phyloP scores from a whole-genome alignment of 2,888 invertebrate species.

The Andrena trimmerana region DNA sequence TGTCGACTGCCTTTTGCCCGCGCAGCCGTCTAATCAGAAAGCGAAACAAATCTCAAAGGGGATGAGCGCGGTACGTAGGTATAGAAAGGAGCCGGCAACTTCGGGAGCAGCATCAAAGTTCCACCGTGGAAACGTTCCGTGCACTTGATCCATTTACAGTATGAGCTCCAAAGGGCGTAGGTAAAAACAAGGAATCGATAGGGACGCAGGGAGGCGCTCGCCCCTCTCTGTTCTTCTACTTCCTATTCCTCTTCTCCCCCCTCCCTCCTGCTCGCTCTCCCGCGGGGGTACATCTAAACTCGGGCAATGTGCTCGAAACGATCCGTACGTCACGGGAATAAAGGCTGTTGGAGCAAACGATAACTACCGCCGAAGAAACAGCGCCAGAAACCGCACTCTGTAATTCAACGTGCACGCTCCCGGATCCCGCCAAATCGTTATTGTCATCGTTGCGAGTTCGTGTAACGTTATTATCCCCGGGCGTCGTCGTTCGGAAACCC shows the following conservation, averaged over 20 bases:
- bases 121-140: conserved; percentile 56
- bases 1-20: conserved; percentile 17
- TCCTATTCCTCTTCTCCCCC: neutral
- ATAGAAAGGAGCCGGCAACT: conserved; percentile 30
- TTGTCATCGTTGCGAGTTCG: conserved; percentile 47
- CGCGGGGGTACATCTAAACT: conserved; percentile 13
- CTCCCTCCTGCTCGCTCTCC: neutral
- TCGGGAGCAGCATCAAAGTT: conserved; percentile 28
- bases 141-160: conserved; percentile 68
- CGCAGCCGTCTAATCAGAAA: conserved; percentile 40
- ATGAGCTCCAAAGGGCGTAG: conserved; percentile 55
- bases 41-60: conserved; percentile 60
- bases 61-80: conserved; percentile 8
- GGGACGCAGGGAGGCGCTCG: conserved; percentile 21
- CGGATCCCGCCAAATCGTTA: conserved; percentile 50
- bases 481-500: conserved; percentile 30
- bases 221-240: neutral
- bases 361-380: conserved; percentile 51
- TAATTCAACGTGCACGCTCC: conserved; percentile 52
- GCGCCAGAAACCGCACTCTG: conserved; percentile 35
- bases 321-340: conserved; percentile 58
- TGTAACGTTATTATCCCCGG: conserved; percentile 57
- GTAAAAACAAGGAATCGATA: conserved; percentile 67
- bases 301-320: conserved; percentile 49
- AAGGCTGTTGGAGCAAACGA: conserved; percentile 64